Evolutionary conservation across 2,888 invertebrate species (phyloP).

Genomic region (Chrysolina americana): DNA sequence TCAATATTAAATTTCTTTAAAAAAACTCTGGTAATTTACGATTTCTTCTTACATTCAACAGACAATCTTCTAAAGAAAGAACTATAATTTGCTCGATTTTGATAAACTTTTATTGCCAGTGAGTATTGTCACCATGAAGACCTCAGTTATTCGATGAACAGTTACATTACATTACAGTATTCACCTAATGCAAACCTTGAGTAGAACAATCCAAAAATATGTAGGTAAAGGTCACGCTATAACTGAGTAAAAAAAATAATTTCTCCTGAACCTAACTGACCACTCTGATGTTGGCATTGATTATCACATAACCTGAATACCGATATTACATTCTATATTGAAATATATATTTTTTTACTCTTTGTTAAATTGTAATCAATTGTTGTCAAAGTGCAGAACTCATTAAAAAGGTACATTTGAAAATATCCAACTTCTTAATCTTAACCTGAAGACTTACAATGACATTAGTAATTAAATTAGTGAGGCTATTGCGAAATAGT

Average conservation of each 20-base stretch:
- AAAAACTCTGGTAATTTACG: no score
- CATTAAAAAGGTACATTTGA: no score
- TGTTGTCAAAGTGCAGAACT: no score
- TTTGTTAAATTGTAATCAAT: neutral
- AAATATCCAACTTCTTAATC: no score
- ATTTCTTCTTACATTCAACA: no score
- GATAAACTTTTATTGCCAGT: neutral
- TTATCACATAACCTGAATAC: constrained; percentile 18
- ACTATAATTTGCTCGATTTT: neutral
- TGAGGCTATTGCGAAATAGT: no score
- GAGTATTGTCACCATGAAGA: neutral
- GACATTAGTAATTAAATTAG: no score
- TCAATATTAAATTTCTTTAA: no score
- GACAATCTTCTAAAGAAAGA: no score
- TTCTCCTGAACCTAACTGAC: constrained; percentile 11
- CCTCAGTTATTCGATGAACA: constrained; percentile 7
- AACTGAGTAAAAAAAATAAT: constrained; percentile 12
- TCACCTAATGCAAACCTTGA: constrained; percentile 16
- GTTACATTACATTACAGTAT: constrained; percentile 28
- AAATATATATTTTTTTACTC: neutral
- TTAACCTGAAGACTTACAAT: no score
- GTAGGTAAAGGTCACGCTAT: constrained; percentile 19
- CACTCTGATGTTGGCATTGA: neutral
- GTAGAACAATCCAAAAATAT: constrained; percentile 14
- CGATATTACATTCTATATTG: neutral